phyloP scores from a whole-genome alignment of 2,888 invertebrate species.

The Agrilus biguttatus region DNA sequence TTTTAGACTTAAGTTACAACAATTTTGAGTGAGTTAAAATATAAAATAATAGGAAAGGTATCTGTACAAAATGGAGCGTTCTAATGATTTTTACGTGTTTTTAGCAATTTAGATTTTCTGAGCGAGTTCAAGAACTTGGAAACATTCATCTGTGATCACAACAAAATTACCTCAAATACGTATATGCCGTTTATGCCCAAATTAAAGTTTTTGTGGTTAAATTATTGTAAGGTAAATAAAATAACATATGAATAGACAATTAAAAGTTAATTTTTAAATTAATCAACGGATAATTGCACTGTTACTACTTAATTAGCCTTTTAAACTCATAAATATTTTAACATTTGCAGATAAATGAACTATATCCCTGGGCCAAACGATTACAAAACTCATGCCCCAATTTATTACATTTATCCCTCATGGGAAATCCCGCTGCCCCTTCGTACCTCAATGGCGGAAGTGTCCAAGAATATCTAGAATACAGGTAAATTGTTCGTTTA shows the following conservation, averaged over 20 bases:
- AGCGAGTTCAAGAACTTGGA: constrained; percentile 57
- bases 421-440: constrained; percentile 76
- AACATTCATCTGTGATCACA: constrained; percentile 70
- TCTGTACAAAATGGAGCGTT: neutral
- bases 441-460: constrained; percentile 63
- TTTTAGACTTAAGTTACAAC: constrained; percentile 59
- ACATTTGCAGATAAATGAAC: constrained; percentile 35
- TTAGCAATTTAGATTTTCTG: constrained; percentile 58
- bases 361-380: constrained; percentile 60
- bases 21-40: constrained; percentile 45
- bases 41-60: too few species aligned
- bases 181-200: constrained; percentile 56
- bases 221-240: constrained; percentile 46
- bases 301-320: too few species aligned
- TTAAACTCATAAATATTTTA: too few species aligned
- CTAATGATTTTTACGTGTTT: constrained; percentile 16
- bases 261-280: neutral
- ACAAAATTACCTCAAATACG: constrained; percentile 54
- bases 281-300: too few species aligned
- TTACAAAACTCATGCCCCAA: constrained; percentile 57
- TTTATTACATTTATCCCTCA: constrained; percentile 59
- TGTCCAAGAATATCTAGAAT: constrained; percentile 60
- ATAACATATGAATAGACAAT: constrained; percentile 3
- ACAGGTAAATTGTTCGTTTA: constrained; percentile 40
- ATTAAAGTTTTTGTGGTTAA: constrained; percentile 63